Percentiles rank a stretch among this genome's conserved stretches.
These are phyloP conservation scores for Marcusenius ussheri DNA, from an alignment of 2,113 vertebrate genomes.

Conservation along the genomic window DNA sequence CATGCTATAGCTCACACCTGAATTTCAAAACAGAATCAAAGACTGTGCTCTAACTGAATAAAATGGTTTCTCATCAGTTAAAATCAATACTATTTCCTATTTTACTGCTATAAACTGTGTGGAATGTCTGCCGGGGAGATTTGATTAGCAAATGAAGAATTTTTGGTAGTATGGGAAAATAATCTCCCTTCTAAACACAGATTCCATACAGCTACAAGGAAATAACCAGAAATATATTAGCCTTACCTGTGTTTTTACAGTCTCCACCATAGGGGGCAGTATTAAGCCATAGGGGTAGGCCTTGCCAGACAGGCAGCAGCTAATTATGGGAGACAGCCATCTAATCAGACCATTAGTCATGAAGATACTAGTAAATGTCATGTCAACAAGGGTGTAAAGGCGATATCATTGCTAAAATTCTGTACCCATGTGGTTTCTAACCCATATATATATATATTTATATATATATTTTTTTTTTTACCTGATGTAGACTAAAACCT, in stretches of 20 bases:
- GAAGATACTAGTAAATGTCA: neutral
- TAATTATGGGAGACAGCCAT: neutral
- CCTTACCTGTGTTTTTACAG: slow-evolving; percentile 28
- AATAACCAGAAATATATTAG: neutral
- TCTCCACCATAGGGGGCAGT: slow-evolving; percentile 17
- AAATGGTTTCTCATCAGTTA: neutral
- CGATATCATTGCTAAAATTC: neutral
- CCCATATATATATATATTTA: neutral
- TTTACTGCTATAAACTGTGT: neutral
- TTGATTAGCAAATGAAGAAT: neutral
- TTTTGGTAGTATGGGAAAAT: neutral
- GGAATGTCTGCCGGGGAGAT: neutral
- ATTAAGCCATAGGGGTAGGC: slow-evolving; percentile 27
- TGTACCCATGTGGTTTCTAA: neutral
- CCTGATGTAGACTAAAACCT: slow-evolving; percentile 31
- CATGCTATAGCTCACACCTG: neutral
- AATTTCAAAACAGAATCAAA: neutral
- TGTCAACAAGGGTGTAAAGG: neutral
- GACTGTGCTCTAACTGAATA: neutral
- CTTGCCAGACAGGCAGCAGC: slow-evolving; percentile 26
- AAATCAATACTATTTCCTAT: neutral
- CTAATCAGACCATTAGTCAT: neutral
- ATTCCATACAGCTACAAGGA: neutral
- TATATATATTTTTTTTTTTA: neutral
- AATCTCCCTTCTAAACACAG: neutral